Base-by-base conservation (phyloP, 2,888 invertebrate genomes). In the Theodoxus fluviatilis region DNA sequence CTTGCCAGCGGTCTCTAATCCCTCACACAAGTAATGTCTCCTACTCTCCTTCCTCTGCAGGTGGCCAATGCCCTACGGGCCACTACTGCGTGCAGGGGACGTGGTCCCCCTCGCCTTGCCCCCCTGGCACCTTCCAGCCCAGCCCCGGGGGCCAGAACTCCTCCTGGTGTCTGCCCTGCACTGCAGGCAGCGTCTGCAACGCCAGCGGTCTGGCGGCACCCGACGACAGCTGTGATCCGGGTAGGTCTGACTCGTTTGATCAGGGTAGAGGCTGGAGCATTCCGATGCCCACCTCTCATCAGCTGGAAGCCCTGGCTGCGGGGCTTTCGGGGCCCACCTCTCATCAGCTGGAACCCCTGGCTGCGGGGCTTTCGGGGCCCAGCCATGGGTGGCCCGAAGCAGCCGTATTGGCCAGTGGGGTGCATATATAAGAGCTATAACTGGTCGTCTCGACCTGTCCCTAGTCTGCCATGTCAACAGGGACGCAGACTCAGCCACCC, bases 91-190 rank as follows among this genome's bases (percentile, higher is more conserved):
- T 75, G 4, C 73, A 74, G 22, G 85, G 85, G 18, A 83, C 83
- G 40, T 77, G 73, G 15, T 69, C 72, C 18, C 78, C 81, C 0
- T 70, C 71, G 28, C 82, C 84, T 3, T 85, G 85, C 74, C 74
- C 75, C 6, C 81, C 83, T 6, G 85, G 85, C 0, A 81, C 74
- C 68, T 85, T 78, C 79, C 80, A 80, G 71, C 85, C 85, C 3
- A 83, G 80, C 71, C 71, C 69, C 38, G 71, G 76, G 4, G 82
- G 80, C 6, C 72, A 79, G 71, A 82, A 84, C 68, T 28, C 76
- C n/a, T 72, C 81, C n/a, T 81, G 81, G 75, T 85, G 85, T 76
- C 67, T 83, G 1, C 43, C 70, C n/a, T 83, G 83, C 74, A 83
- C 83, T 0, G 79, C 81, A 2, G 82, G 83, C 18, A 78, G 74